Conservation (phyloP, 1,140 invertebrate genomes). For the Micrasema longulum region DNA sequence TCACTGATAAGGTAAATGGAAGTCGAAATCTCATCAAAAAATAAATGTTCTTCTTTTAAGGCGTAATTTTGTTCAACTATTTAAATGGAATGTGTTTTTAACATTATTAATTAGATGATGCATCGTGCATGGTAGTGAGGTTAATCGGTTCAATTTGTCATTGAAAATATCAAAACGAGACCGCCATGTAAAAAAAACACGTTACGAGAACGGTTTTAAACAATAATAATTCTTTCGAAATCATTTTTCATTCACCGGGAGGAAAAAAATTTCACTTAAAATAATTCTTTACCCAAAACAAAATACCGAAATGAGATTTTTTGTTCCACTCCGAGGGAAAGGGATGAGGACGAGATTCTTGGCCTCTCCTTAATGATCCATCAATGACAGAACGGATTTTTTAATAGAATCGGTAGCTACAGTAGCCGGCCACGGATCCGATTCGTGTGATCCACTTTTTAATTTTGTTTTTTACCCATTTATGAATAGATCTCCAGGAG, state of each 20-base stretch:
- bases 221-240: constrained; percentile 5
- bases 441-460: constrained; percentile 54
- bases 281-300: constrained; percentile 32
- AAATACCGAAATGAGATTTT: constrained; percentile 35
- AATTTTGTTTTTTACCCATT: constrained; percentile 49
- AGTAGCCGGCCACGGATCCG: constrained; percentile 52
- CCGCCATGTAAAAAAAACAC: too few relatives aligned
- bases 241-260: constrained; percentile 36
- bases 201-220: too few relatives aligned
- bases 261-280: constrained; percentile 23
- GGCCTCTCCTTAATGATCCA: constrained; percentile 52
- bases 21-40: too few relatives aligned
- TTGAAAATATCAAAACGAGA: too few relatives aligned
- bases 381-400: constrained; percentile 56
- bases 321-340: constrained; percentile 10
- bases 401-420: constrained; percentile 55
- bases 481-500: constrained; percentile 49
- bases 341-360: constrained; percentile 52
- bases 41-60: too few relatives aligned
- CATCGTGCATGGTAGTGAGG: too few relatives aligned
- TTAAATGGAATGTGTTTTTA: too few relatives aligned
- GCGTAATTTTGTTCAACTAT: too few relatives aligned
- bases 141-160: too few relatives aligned
- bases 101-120: too few relatives aligned
- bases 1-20: too few relatives aligned